phyloP scores from a whole-genome alignment of 2,797 vertebrate species.

The Gambusia yucatana region DNA sequence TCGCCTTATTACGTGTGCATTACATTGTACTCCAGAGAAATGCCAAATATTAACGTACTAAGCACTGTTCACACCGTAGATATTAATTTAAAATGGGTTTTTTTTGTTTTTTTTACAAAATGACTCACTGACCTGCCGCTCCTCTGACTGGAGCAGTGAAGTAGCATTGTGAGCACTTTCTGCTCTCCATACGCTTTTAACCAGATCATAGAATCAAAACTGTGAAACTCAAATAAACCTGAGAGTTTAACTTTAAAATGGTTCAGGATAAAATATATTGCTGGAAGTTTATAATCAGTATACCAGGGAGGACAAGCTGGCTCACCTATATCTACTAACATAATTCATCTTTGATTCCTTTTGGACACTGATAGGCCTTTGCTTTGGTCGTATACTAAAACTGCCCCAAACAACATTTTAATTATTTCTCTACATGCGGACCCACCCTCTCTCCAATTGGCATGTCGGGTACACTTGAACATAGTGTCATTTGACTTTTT shows the following conservation, averaged over 20 bases:
- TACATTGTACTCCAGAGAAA: constrained; percentile 77
- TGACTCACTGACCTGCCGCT: constrained; percentile 57
- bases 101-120: constrained; percentile 58
- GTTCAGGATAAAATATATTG: constrained; percentile 50
- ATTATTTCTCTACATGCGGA: constrained; percentile 60
- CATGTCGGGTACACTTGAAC: constrained; percentile 79
- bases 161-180: constrained; percentile 72
- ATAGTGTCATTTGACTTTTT: constrained; percentile 81
- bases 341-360: constrained; percentile 64
- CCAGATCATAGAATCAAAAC: constrained; percentile 70
- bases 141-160: constrained; percentile 60
- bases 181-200: constrained; percentile 61
- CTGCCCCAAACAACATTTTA: constrained; percentile 68
- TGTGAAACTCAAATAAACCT: constrained; percentile 62
- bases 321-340: constrained; percentile 50
- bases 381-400: constrained; percentile 64
- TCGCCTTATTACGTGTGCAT: constrained; percentile 77
- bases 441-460: constrained; percentile 66
- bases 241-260: constrained; percentile 45
- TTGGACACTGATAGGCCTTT: constrained; percentile 42
- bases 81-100: constrained; percentile 11
- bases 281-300: constrained; percentile 52
- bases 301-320: constrained; percentile 67
- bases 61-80: constrained; percentile 72
- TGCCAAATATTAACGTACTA: constrained; percentile 78